phyloP scores from a whole-genome alignment of 2,888 invertebrate species.

The Nasonovia ribisnigri region DNA sequence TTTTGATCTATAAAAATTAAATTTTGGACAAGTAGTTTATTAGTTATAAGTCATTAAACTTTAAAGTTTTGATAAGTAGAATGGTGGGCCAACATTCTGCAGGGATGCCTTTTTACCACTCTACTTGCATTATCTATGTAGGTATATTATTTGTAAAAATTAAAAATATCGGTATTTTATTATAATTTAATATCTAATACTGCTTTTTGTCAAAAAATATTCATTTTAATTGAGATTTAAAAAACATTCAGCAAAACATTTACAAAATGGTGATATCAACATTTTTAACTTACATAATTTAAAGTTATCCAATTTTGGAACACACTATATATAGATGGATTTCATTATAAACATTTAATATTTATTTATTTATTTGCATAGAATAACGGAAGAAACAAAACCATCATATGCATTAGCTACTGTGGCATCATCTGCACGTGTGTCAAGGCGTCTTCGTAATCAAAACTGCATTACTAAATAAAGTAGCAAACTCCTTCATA shows the following conservation, averaged over 20 bases:
- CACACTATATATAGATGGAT: neutral
- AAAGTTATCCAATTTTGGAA: neutral
- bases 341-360: neutral
- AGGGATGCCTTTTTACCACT: too few relatives aligned
- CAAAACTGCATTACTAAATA: constrained; percentile 20
- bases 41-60: too few relatives aligned
- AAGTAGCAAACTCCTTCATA: neutral
- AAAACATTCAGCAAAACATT: neutral
- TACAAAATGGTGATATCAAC: neutral
- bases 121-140: too few relatives aligned
- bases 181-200: neutral
- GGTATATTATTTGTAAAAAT: neutral
- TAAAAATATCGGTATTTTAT: neutral
- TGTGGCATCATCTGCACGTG: constrained; percentile 40
- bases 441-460: neutral
- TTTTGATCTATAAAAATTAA: too few relatives aligned
- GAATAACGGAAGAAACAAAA: constrained; percentile 8
- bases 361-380: neutral
- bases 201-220: neutral
- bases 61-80: too few relatives aligned
- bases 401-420: constrained; percentile 46
- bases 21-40: too few relatives aligned
- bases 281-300: neutral
- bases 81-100: too few relatives aligned
- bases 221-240: neutral